These are phyloP conservation scores for Oligia latruncula DNA, from an alignment of 2,888 invertebrate species.

Conservation along the genomic window DNA sequence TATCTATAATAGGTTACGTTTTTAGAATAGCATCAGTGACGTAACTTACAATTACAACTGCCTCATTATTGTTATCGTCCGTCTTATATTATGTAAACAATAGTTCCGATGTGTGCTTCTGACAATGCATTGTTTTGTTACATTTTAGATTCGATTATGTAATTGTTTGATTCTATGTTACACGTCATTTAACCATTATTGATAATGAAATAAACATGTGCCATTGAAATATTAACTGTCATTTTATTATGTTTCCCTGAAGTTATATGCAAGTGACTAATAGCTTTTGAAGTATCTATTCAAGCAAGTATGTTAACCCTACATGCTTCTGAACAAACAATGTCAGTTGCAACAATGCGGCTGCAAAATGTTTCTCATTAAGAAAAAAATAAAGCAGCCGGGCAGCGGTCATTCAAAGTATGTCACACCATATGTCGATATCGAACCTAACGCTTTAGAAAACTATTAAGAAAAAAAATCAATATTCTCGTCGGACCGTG, in stretches of 20 bases:
- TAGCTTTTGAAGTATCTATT: conserved; percentile 21
- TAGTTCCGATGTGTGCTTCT: conserved; percentile 15
- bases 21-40: conserved; percentile 7
- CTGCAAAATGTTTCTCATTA: conserved; percentile 64
- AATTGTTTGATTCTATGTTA: conserved; percentile 6
- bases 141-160: conserved; percentile 23
- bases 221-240: neutral
- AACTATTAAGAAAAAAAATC: conserved; percentile 85
- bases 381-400: conserved; percentile 78
- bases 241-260: neutral
- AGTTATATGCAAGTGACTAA: conserved; percentile 6
- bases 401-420: conserved; percentile 81
- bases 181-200: neutral
- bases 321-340: conserved; percentile 68
- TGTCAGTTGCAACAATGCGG: conserved; percentile 73
- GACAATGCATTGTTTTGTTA: conserved; percentile 26
- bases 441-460: conserved; percentile 77
- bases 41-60: conserved; percentile 15
- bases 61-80: conserved; percentile 33
- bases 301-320: conserved; percentile 20
- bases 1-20: neutral
- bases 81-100: conserved; percentile 45
- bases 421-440: conserved; percentile 85
- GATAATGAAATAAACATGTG: conserved; percentile 14
- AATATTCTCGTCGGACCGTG: conserved; percentile 82